Evolutionary conservation across 2,797 vertebrate species (phyloP), one percentile per base, ranked within the genome.

Genomic region (Syngnathus acus): DNA sequence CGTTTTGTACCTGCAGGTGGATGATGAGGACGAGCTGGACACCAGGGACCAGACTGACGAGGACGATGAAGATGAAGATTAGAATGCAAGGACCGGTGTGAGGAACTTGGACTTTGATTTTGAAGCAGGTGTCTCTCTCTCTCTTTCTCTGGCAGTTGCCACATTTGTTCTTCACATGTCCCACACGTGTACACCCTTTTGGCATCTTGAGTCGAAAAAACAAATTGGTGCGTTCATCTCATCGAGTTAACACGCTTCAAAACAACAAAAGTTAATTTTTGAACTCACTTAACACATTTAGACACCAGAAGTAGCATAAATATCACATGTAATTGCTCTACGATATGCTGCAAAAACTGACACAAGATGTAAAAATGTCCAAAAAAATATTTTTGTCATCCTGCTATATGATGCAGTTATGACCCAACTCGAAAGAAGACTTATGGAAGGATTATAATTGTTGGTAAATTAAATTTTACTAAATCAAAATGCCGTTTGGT

Each of bases 11-110:
- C 68, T 67, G 39, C 87, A 96, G 97, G 90, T 94, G 80, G 95
- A 97, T 82, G 96, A 98, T 82, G 97, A 99, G 66, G 96, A 98
- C 63, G 97, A 99, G 70, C 89, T 94, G 26, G 95, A 97, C 62
- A 87, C 93, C 26, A 92, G 89, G 86, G 95, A 96, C 80, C 95
- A 93, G 74, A 90, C 88, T 4, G 90, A 91, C 0, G 91, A 93
- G 0, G 90, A 92, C 0, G 93, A 91, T 0, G 95, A 96, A 3
- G 94, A 95, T 1, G 94, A 87, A 0, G 83, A 88, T 0, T 50
- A 50, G 87, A 91, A 50, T 86, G 87, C 6, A 78, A 87, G 68
- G 21, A 3, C 64, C 84, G 40, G 23, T 39, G 68, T 57, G 67
- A 59, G 26, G 57, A 66, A 55, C 39, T 72, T 73, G 77, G 77